Evolutionary conservation across 2,113 vertebrate species (phyloP).

Genomic region (Amphiprion percula): DNA sequence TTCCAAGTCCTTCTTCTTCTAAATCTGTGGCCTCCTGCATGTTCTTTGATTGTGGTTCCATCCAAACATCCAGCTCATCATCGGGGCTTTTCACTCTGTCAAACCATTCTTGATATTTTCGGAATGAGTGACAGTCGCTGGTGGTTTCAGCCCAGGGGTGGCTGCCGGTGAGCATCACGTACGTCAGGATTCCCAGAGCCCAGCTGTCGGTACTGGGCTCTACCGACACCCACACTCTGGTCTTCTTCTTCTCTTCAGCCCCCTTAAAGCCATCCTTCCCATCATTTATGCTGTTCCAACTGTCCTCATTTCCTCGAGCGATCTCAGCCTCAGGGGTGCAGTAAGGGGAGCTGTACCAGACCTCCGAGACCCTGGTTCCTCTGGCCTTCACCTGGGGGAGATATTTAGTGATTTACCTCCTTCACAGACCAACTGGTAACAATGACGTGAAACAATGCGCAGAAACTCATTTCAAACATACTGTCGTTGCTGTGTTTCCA

Average conservation of each 20-base stretch:
- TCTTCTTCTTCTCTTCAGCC: slow-evolving; percentile 42
- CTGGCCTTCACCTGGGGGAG: slow-evolving; percentile 77
- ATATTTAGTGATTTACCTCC: neutral
- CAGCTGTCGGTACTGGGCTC: slow-evolving; percentile 88
- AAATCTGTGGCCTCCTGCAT: neutral
- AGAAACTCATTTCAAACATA: too few species aligned
- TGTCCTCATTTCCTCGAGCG: slow-evolving; percentile 59
- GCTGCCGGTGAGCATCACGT: slow-evolving; percentile 86
- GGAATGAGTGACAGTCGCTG: slow-evolving; percentile 82
- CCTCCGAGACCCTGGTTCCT: slow-evolving; percentile 83
- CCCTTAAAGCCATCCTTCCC: neutral
- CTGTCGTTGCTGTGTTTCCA: too few species aligned
- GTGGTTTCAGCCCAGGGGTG: slow-evolving; percentile 87
- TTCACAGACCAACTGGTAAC: too few species aligned
- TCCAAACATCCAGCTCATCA: slow-evolving; percentile 53
- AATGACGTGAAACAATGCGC: too few species aligned
- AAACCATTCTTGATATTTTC: slow-evolving; percentile 85
- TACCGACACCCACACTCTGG: slow-evolving; percentile 75
- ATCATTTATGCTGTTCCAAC: slow-evolving; percentile 18
- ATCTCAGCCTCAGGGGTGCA: slow-evolving; percentile 87
- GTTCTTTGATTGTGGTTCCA: neutral
- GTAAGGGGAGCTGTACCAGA: slow-evolving; percentile 87
- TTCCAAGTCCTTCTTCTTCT: neutral
- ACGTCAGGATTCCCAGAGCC: slow-evolving; percentile 90
- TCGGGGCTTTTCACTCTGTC: slow-evolving; percentile 31